Conservation (phyloP, 2,888 invertebrate genomes). For the Mellilla xanthometata region DNA sequence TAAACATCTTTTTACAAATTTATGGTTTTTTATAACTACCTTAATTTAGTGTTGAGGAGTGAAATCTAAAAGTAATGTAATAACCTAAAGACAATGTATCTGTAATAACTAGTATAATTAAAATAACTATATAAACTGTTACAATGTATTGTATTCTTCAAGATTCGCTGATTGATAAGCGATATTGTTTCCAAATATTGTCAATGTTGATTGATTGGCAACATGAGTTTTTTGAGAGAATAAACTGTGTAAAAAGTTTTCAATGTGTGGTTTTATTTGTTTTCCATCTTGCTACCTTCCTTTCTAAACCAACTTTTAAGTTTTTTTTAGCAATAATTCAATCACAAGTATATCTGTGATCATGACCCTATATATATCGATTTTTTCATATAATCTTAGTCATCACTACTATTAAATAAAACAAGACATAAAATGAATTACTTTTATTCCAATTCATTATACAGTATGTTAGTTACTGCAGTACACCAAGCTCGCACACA, state of each 20-base stretch:
- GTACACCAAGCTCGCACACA: conserved; percentile 43
- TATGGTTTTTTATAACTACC: too few relatives aligned
- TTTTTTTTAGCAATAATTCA: too few relatives aligned
- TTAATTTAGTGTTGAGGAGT: conserved; percentile 12
- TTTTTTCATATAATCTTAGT: too few relatives aligned
- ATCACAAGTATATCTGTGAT: too few relatives aligned
- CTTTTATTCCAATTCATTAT: conserved; percentile 52
- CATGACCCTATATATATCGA: too few relatives aligned
- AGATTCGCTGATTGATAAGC: conserved; percentile 45
- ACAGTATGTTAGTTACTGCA: conserved; percentile 49
- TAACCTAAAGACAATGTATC: conserved; percentile 27
- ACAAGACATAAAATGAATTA: conserved; percentile 40
- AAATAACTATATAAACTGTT: conserved; percentile 38
- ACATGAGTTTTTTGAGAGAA: conserved; percentile 62
- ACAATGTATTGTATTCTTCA: conserved; percentile 17
- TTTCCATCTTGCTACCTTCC: too few relatives aligned
- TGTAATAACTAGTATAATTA: conserved; percentile 21
- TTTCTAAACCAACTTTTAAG: too few relatives aligned
- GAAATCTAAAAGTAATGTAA: conserved; percentile 16
- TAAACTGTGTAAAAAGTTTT: conserved; percentile 62
- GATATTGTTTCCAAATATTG: conserved; percentile 58
- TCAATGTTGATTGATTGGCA: conserved; percentile 55
- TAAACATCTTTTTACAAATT: too few relatives aligned
- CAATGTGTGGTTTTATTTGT: conserved; percentile 43
- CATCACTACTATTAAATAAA: too few relatives aligned